Evolutionary conservation across 1,140 invertebrate species (phyloP).

Genomic region (Meloidogyne chitwoodi): DNA sequence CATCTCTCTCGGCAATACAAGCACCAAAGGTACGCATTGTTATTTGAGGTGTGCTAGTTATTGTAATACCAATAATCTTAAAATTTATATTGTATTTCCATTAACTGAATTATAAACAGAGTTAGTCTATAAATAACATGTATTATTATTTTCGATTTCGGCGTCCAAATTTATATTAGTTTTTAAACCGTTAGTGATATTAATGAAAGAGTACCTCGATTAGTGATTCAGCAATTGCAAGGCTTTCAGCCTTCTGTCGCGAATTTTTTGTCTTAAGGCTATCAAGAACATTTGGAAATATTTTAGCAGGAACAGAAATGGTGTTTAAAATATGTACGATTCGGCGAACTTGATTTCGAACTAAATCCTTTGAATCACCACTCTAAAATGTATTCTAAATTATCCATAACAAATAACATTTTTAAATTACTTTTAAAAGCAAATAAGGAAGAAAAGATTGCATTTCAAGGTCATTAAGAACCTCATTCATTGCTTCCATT

Average conservation of each 20-base stretch:
- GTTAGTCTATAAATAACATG: too few relatives aligned
- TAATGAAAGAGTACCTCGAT: constrained; percentile 66
- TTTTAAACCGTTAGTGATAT: background rate
- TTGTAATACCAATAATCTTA: constrained; percentile 72
- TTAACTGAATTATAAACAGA: too few relatives aligned
- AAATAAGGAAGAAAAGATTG: constrained; percentile 89
- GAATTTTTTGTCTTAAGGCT: constrained; percentile 88
- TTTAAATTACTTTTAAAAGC: constrained; percentile 72
- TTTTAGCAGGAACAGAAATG: constrained; percentile 81
- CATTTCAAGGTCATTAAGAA: constrained; percentile 82
- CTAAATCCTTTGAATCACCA: constrained; percentile 90
- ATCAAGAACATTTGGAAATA: constrained; percentile 85
- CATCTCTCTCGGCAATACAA: constrained; percentile 90
- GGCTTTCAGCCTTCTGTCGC: constrained; percentile 85
- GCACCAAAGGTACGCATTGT: constrained; percentile 86
- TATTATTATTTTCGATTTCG: too few relatives aligned
- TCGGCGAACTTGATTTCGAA: constrained; percentile 77
- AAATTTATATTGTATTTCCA: too few relatives aligned
- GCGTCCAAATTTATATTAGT: too few relatives aligned
- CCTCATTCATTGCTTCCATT: constrained; percentile 76
- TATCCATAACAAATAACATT: constrained; percentile 1
- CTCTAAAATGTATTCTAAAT: constrained; percentile 65
- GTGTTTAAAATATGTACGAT: constrained; percentile 79
- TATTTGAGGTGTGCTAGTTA: constrained; percentile 66
- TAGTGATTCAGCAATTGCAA: constrained; percentile 80